Base-by-base conservation (phyloP, 2,888 invertebrate species). In the Congeria kusceri region DNA sequence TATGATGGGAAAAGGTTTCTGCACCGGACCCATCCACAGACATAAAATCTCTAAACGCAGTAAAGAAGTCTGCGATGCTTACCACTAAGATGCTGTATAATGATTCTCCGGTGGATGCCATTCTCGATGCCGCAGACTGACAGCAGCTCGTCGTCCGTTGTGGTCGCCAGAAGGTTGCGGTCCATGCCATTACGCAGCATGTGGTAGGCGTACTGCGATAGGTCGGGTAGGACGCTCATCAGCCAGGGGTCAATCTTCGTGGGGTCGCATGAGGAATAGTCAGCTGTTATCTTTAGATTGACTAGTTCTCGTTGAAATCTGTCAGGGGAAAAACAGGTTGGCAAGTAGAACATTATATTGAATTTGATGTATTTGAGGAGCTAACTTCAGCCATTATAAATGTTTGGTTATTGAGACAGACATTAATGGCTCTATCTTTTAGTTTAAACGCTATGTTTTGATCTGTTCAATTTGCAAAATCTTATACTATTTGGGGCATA, bases 141-240 rank as follows among this genome's bases (percentile, higher is more conserved):
- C 82, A 96, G 95, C 75, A 99, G 95, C 94, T 99, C 98, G 87
- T 99, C 99, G 90, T 99, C 98, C 58, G 96, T 97, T 29, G 99
- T 89, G 59, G 92, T 93, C 80, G 97, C 95, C 77, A 99, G 95
- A 13, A 97, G 96, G 86, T 97, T 96, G 92, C 96, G 96, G 93
- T 99, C 98, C 46, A 99, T 97, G 20, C 99, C 99, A 29, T 98
- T 97, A 92, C 98, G 97, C 66, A 99, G 94, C 97, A 99, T 97
- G 66, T 96, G 96, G 94, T 99, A 99, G 0, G 99, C 98, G 94
- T 99, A 99, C 86, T 97, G 98, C 67, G 97, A 96, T 93, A 98
- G 98, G 93, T 98, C 98, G 3, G 96, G 95, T 0, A 97, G 97
- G 76, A 99, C 96, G 57, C 95, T 95, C 91, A 96, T 96, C 56